Percentiles rank a stretch among this genome's conserved stretches.
Evolutionary conservation across 2,113 vertebrate genomes (phyloP).

Genomic region (Nasalis larvatus): DNA sequence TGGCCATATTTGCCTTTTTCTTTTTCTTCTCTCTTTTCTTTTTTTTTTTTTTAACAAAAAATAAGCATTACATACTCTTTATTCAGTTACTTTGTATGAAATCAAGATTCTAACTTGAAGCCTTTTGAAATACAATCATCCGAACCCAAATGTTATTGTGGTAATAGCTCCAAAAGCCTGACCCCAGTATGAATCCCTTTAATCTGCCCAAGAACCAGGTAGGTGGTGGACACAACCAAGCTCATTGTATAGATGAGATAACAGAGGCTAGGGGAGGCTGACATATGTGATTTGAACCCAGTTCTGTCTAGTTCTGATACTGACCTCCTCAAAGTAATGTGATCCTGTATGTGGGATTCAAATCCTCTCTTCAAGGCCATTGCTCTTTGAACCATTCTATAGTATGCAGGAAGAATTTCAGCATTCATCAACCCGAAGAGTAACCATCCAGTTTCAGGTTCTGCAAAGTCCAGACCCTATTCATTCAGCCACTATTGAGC

Average conservation of each 20-base stretch:
- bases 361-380: neutral
- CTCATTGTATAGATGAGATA: neutral
- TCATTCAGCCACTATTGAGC: neutral
- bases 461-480: neutral
- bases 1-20: neutral
- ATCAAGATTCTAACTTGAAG: slow-evolving; percentile 1
- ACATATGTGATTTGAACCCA: neutral
- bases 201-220: neutral
- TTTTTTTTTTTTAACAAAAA: neutral
- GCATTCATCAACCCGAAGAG: neutral
- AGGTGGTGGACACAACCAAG: neutral
- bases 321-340: neutral
- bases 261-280: neutral
- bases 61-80: neutral
- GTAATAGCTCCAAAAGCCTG: neutral
- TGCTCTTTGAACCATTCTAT: neutral
- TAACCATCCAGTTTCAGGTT: neutral
- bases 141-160: neutral
- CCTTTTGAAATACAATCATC: neutral
- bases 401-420: neutral
- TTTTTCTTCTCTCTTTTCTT: neutral
- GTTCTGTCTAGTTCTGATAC: neutral
- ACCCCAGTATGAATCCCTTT: neutral
- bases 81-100: neutral
- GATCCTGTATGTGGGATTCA: neutral